Evolutionary conservation across 2,888 invertebrate species (phyloP).

Genomic region (Alloplasta piceator): DNA sequence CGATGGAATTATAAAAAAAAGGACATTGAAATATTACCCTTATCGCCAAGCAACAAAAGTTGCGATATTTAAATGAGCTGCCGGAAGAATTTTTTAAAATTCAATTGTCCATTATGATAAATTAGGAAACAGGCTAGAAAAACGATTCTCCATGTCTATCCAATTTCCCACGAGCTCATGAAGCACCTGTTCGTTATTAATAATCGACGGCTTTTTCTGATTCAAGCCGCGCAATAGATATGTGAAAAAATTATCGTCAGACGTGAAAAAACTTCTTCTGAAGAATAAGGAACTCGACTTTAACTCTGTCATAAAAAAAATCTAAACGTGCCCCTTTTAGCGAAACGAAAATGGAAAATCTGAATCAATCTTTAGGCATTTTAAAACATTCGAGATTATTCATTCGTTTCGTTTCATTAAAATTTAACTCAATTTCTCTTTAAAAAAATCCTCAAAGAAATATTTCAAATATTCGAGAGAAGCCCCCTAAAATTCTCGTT

Average conservation of each 20-base stretch:
- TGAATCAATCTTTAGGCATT: no score
- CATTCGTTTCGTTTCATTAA: no score
- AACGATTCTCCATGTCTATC: not conserved
- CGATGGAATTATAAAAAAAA: conserved; percentile 21
- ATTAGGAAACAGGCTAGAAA: conserved; percentile 1
- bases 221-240: not conserved
- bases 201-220: not conserved
- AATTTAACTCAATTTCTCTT: no score
- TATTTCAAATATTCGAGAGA: no score
- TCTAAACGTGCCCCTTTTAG: no score
- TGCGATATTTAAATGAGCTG: conserved; percentile 38
- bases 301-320: not conserved
- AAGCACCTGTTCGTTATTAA: conserved; percentile 30
- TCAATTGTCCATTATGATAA: conserved; percentile 18
- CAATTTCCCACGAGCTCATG: conserved; percentile 1
- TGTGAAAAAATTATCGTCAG: conserved; percentile 1
- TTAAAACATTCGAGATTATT: no score
- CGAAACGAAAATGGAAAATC: no score
- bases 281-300: conserved; percentile 5
- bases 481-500: no score
- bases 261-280: not conserved
- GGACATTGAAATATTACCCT: conserved; percentile 29
- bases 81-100: conserved; percentile 9
- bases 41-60: conserved; percentile 48
- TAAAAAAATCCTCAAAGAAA: no score